A percentile compares a stretch with the other conserved stretches of the same genome.
These are phyloP conservation scores for Zosterops pallidus DNA, from an alignment of 2,113 vertebrate species.

Conservation along the genomic window DNA sequence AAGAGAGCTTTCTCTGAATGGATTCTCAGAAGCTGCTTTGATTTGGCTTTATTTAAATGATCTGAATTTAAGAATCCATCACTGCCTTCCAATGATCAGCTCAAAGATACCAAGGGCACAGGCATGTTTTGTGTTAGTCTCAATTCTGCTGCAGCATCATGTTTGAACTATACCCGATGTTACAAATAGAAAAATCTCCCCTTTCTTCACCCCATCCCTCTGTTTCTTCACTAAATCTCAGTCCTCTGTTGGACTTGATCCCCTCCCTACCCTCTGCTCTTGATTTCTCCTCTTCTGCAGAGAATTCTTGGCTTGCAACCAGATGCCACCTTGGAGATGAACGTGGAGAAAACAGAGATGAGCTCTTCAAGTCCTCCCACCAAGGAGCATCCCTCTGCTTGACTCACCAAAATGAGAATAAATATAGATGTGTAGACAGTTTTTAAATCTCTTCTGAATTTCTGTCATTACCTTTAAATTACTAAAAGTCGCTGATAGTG, in stretches of 20 bases:
- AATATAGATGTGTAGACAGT: background rate
- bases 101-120: background rate
- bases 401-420: background rate
- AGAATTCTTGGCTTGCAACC: background rate
- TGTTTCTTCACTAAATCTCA: background rate
- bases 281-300: background rate
- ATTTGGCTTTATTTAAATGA: constrained; percentile 19
- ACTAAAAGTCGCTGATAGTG: background rate
- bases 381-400: background rate
- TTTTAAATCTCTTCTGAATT: background rate
- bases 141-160: background rate
- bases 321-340: background rate
- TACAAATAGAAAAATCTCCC: background rate
- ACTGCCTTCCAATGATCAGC: background rate
- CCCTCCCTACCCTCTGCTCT: background rate
- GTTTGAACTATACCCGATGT: background rate
- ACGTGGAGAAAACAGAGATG: background rate
- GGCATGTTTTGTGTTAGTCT: background rate
- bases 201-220: background rate
- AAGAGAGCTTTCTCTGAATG: constrained; percentile 31
- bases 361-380: background rate
- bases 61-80: constrained; percentile 35
- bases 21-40: constrained; percentile 20
- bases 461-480: background rate
- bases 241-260: background rate